phyloP scores from a whole-genome alignment of 92 coral and sea anemone genomes.

The Ricordea florida region DNA sequence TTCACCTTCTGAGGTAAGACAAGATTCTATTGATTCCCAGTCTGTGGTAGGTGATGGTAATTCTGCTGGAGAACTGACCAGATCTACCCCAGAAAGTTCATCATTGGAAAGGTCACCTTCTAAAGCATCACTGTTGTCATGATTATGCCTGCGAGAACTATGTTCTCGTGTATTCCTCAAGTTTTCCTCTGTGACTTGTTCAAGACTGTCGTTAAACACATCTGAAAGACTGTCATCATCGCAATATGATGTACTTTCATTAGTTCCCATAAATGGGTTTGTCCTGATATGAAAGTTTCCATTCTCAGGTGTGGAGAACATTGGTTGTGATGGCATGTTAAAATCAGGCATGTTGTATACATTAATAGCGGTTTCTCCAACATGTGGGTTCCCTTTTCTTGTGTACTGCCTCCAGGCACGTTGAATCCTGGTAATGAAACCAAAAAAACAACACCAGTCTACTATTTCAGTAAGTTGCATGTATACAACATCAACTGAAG shows the following conservation, averaged over 20 bases:
- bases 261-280: slow-evolving; percentile 68
- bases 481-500: background rate
- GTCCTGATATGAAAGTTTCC: slow-evolving; percentile 63
- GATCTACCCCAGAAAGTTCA: slow-evolving; percentile 53
- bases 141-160: background rate
- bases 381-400: slow-evolving; percentile 13
- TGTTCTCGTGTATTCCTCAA: slow-evolving; percentile 5
- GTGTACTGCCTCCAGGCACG: slow-evolving; percentile 93
- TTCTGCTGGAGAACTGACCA: slow-evolving; percentile 76
- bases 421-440: slow-evolving; percentile 74
- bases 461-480: background rate
- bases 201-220: slow-evolving; percentile 88
- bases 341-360: slow-evolving; percentile 31
- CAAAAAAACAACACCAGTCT: background rate
- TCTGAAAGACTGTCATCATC: slow-evolving; percentile 59
- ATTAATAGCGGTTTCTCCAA: background rate
- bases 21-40: slow-evolving; percentile 97
- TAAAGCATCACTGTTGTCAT: background rate
- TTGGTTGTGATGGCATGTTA: background rate
- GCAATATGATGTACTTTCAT: slow-evolving; percentile 27
- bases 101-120: slow-evolving; percentile 51
- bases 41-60: slow-evolving; percentile 96
- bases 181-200: slow-evolving; percentile 69
- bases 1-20: slow-evolving; percentile 81
- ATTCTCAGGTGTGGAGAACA: slow-evolving; percentile 1